Evolutionary conservation across 35 echinoderm and acorn worm genomes (phyloP).

Genomic region (Anneissia japonica): DNA sequence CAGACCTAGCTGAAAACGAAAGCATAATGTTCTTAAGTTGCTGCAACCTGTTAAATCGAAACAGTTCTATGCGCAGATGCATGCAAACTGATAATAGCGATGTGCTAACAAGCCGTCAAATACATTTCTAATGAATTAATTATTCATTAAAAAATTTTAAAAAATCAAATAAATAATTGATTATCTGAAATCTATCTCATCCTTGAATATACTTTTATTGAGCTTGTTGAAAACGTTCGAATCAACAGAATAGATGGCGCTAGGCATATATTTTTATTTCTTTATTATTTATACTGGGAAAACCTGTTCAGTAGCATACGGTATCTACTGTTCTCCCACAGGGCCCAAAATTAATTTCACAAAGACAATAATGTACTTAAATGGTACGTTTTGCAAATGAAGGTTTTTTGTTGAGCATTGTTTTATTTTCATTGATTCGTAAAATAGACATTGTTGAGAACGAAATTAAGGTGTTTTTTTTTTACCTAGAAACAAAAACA

Average conservation of each 20-base stretch:
- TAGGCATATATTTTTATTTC: no score
- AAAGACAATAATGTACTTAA: not conserved
- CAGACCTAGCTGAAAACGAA: not conserved
- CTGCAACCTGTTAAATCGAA: not conserved
- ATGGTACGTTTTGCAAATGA: no score
- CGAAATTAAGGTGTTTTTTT: no score
- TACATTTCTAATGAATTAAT: not conserved
- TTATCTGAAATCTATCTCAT: not conserved
- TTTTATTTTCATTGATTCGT: no score
- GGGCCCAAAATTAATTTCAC: no score
- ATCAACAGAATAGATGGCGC: not conserved
- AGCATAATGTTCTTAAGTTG: not conserved
- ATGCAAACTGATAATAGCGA: not conserved
- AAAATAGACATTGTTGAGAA: no score
- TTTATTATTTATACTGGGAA: no score
- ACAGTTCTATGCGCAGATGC: not conserved
- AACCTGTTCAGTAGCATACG: no score
- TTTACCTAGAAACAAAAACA: no score
- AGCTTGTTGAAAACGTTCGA: not conserved
- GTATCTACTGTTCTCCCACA: no score
- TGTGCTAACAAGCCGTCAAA: not conserved
- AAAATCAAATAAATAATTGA: not conserved
- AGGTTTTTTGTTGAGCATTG: no score
- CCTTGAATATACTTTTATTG: not conserved
- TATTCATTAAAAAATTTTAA: not conserved